Base-by-base conservation (phyloP, 2,797 vertebrate genomes). In the Dipus sagitta region DNA sequence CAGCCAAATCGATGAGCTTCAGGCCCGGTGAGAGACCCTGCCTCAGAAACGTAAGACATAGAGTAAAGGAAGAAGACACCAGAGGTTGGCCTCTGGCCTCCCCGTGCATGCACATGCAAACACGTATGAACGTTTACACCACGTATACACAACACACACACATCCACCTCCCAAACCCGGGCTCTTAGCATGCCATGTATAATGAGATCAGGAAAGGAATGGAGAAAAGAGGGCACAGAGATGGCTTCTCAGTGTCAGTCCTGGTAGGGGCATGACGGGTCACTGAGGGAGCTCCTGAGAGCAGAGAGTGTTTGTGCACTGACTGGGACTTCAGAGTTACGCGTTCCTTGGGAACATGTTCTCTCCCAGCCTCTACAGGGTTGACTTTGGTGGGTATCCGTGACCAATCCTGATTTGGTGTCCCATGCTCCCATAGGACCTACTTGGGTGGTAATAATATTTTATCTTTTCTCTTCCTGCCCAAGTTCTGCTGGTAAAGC, bases 401-500 rank as follows among this genome's bases (percentile, higher is more conserved):
- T 85, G 67, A 65, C 18, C 30, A 91, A 1, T 67, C 62, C 80
- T 77, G 30, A 32, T 84, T 15, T 74, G 58, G 79, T 30, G 52
- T n/a, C 34, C 24, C 15, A 12, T 13, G 28, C 13, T 88, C 24
- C 47, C 24, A 1, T 0, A 54, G 42, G 21, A 47, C 17, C 79
- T 76, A 28, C 64, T 71, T 60, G 17, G 34, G 65, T 80, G 58
- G 30, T 15, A 54, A 30, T 6, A 76, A 3, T 15, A 60, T 47
- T 79, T 65, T 82, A 32, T 64, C 80, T 34, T 94, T 94, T 90
- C 62, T 17, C 12, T 68, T 91, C 21, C 32, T 47, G 42, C 64
- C 32, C 30, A 70, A 34, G 9, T 88, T 90, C 77, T 95, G 67
- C 88, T 96, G 87, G 65, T 90, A 86, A 82, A 91, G 93, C 30